Evolutionary conservation across 2,888 invertebrate genomes (phyloP).

Genomic region (Prosopocoilus inquinatus): DNA sequence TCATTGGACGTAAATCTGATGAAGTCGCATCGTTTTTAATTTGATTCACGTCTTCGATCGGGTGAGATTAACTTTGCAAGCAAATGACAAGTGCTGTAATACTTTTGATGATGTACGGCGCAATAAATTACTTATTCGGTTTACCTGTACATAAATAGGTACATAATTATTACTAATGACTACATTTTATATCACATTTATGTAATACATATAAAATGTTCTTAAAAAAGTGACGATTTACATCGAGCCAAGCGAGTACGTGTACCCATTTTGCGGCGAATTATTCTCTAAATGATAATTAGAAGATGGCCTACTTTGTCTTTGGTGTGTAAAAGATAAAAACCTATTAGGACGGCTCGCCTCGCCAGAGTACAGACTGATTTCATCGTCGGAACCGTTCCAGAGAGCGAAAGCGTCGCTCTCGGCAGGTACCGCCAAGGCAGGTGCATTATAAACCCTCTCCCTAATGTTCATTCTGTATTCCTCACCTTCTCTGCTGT

Average conservation of each 20-base stretch:
- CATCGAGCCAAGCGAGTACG: constrained; percentile 7
- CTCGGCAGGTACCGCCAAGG: constrained; percentile 24
- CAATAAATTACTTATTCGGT: no score
- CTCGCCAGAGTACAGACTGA: constrained; percentile 36
- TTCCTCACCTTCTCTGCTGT: constrained; percentile 61
- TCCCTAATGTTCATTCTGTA: constrained; percentile 35
- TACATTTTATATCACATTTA: constrained; percentile 37
- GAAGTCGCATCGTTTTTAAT: no score
- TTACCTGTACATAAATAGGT: no score
- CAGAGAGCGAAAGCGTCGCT: constrained; percentile 30
- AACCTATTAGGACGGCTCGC: constrained; percentile 31
- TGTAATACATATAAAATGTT: constrained; percentile 26
- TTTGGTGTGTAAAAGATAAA: constrained; percentile 33
- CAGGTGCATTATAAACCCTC: constrained; percentile 40
- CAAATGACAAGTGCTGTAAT: no score
- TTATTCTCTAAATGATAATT: constrained; percentile 13
- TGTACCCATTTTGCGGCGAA: constrained; percentile 11
- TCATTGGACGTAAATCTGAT: no score
- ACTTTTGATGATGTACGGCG: no score
- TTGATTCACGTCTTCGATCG: no score
- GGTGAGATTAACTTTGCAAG: no score
- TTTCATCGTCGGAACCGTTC: constrained; percentile 36
- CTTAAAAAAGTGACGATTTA: constrained; percentile 1
- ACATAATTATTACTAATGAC: constrained; percentile 29
- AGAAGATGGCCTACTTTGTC: constrained; percentile 23